Percentiles rank a stretch among this genome's conserved stretches.
Evolutionary conservation across 2,888 invertebrate species (phyloP).

Genomic region (Mystacides longicornis): DNA sequence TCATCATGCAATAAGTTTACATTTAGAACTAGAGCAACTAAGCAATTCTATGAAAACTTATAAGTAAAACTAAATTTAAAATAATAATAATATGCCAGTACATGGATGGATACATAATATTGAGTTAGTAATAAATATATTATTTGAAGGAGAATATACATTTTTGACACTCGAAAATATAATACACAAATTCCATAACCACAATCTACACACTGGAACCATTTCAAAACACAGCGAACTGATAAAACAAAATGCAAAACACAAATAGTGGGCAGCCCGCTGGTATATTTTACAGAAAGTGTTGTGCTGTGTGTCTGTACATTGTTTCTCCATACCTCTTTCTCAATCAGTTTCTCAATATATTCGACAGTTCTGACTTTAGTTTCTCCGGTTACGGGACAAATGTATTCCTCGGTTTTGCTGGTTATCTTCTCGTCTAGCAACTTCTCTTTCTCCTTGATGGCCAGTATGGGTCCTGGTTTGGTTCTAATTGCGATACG

Average conservation of each 20-base stretch:
- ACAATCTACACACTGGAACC: too few species aligned
- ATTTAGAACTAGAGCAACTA: too few species aligned
- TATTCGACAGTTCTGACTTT: constrained; percentile 87
- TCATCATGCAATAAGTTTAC: too few species aligned
- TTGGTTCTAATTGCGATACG: constrained; percentile 83
- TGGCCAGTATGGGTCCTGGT: constrained; percentile 72
- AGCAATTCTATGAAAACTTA: too few species aligned
- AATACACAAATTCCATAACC: too few species aligned
- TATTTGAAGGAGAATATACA: too few species aligned
- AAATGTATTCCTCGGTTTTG: constrained; percentile 82
- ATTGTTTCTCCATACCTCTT: constrained; percentile 64
- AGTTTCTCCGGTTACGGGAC: constrained; percentile 77
- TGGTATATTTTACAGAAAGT: constrained; percentile 1
- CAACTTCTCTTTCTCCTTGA: constrained; percentile 84
- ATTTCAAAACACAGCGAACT: too few species aligned
- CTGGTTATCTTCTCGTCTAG: constrained; percentile 81
- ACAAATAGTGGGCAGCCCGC: constrained; percentile 8
- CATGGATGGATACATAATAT: too few species aligned
- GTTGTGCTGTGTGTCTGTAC: constrained; percentile 7
- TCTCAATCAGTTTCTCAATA: constrained; percentile 92
- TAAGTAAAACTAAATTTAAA: too few species aligned
- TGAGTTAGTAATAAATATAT: too few species aligned
- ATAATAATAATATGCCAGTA: too few species aligned
- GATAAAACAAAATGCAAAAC: constrained; percentile 16
- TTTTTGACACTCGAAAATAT: too few species aligned